Evolutionary conservation across 1,140 invertebrate genomes (phyloP), one percentile per base, ranked within the genome.

Genomic region (Berghia stephanieae): DNA sequence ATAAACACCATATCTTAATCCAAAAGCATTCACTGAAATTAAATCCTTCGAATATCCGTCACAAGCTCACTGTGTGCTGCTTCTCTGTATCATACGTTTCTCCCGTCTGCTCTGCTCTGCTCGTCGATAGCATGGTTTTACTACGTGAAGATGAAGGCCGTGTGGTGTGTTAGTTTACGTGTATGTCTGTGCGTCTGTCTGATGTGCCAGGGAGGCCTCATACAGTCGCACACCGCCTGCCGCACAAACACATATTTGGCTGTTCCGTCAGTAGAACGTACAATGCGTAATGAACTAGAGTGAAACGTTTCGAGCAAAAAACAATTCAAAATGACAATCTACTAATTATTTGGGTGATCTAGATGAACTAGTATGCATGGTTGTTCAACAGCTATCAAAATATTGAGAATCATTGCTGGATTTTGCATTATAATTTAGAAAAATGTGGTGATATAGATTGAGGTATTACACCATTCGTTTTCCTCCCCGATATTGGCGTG

Each of bases 1-100:
- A 63, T 46, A 66, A 71, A 46, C 68, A 78, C 70, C 70, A 74
- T 57, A 66, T 71, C 75, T 71, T 57, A 40, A n/a, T 75, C 52
- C 73, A 55, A 69, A 79, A 5, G 40, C 73, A 31, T 42, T 2
- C 18, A 3, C 36, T 66, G 6, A 2, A 21, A 66, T 2, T 40
- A n/a, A 63, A 44, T 75, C n/a, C n/a, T n/a, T n/a, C n/a, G n/a
- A n/a, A n/a, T n/a, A n/a, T n/a, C n/a, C n/a, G n/a, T n/a, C n/a
- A n/a, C n/a, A n/a, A n/a, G n/a, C n/a, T 44, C 73, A 75, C 55
- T 55, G 40, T 27, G 36, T 34, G 36, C 21, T n/a, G 13, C 52
- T 57, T 3, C 6, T 40, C 36, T 42, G 3, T 16, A 5, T 24
- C 1, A 42, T 18, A 71, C 4, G 3, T 16, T 18, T 52, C 27